A percentile compares a stretch with the other conserved stretches of the same genome.
These are phyloP conservation scores for Chironomus striatipennis DNA, from an alignment of 1,140 invertebrate species.

Conservation along the genomic window DNA sequence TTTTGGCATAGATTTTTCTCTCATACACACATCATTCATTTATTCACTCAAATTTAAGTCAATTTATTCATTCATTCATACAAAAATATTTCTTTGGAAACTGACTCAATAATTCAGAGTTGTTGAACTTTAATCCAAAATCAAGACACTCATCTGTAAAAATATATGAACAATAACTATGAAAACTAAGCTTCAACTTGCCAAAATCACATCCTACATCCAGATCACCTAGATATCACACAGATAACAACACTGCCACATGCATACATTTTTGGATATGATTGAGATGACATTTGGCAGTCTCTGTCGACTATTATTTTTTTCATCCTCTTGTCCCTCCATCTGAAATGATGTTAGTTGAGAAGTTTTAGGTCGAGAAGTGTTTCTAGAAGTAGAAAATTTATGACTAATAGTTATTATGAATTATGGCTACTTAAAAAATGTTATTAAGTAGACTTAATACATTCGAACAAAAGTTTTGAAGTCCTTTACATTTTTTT, in stretches of 20 bases:
- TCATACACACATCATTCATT: neutral
- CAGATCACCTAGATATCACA: too few species aligned
- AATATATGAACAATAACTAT: too few species aligned
- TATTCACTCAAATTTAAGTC: neutral
- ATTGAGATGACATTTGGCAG: constrained; percentile 7
- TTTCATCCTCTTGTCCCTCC: neutral
- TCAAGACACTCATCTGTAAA: too few species aligned
- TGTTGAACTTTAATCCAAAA: too few species aligned
- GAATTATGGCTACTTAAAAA: neutral
- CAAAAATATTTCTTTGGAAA: neutral
- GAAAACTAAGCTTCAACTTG: too few species aligned
- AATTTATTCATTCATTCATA: neutral
- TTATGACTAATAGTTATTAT: constrained; percentile 15
- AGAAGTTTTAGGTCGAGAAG: neutral
- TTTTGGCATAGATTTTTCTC: constrained; percentile 3
- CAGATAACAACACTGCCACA: too few species aligned
- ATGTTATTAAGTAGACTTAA: neutral
- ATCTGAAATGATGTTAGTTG: neutral
- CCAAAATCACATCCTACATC: too few species aligned
- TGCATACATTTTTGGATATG: neutral
- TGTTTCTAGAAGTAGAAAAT: neutral
- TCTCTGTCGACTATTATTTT: neutral
- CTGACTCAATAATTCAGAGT: neutral
- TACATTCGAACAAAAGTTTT: neutral
- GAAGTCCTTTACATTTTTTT: neutral